Conservation (phyloP, 2,888 invertebrate species). For the Tricholauxania praeusta region DNA sequence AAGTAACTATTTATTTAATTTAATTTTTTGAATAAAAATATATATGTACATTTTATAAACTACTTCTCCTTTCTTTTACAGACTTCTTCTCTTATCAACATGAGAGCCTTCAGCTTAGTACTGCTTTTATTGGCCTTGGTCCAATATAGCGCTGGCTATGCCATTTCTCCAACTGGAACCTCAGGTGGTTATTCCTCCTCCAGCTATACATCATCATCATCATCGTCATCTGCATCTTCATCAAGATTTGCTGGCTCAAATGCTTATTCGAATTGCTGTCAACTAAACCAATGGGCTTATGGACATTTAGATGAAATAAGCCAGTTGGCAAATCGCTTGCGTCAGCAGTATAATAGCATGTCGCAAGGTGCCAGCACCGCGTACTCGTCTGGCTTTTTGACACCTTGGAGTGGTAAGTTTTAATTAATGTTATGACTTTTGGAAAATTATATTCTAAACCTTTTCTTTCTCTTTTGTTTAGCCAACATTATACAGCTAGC, state of each 20-base stretch:
- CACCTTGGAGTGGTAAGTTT: constrained; percentile 59
- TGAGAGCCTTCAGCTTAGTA: constrained; percentile 56
- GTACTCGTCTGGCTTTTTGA: constrained; percentile 42
- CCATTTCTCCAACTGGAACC: constrained; percentile 41
- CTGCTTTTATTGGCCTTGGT: constrained; percentile 54
- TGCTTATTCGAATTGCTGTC: constrained; percentile 43
- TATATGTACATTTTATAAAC: no score
- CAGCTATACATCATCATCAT: constrained; percentile 19
- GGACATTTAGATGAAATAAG: constrained; percentile 59
- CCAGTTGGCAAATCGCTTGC: constrained; percentile 59
- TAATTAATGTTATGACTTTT: not conserved
- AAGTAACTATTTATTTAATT: no score
- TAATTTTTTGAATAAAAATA: no score
- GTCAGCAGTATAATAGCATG: constrained; percentile 59
- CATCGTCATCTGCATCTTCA: constrained; percentile 28
- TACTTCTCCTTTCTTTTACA: no score
- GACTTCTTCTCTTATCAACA: constrained; percentile 39
- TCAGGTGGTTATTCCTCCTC: constrained; percentile 12
- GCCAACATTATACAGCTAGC: constrained; percentile 58
- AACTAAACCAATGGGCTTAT: constrained; percentile 59
- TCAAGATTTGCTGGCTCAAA: constrained; percentile 39
- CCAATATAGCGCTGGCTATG: constrained; percentile 48
- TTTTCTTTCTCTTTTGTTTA: constrained; percentile 32
- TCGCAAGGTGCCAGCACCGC: constrained; percentile 51
- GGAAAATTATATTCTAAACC: not conserved